Evolutionary conservation across 2,888 invertebrate species (phyloP), one percentile per base, ranked within the genome.

Genomic region (Idaea aversata): DNA sequence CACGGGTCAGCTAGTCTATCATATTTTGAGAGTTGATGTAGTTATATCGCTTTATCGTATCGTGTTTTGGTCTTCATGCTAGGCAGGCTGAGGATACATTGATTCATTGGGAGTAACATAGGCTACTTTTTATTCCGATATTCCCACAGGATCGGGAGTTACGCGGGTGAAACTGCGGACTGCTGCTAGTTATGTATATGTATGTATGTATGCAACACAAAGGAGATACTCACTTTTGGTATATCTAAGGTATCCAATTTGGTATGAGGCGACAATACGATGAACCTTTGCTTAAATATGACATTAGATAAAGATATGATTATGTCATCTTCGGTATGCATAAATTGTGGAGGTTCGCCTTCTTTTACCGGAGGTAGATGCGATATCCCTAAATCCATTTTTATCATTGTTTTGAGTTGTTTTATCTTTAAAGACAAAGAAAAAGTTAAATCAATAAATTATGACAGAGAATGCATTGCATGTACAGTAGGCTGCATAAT

Each of bases 231-330:
- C 73, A 87, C 90, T 80, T 83, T 82, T 5, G 76, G 65, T 67
- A 88, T 78, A 69, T 87, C 77, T 35, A 89, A 72, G 3, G 83
- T 83, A 6, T 81, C 80, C 61, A 85, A 64, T 66, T 80, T 83
- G 6, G 82, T 80, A 3, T 77, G 67, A 7, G 71, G 34, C 10
- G 78, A 72, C 4, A 81, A 64, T 3, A 73, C 73, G 70, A 88
- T 78, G 60, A 73, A 77, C 34, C 72, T 71, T 58, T 79, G 74
- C 13, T 72, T 74, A 67, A 82, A 88, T 7, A 90, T 70, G 5
- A 85, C 83, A 63, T 83, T 69, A n/a, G 82, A 76, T 47, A 88
- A 76, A 5, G 86, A 84, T 35, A 70, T 60, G 7, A 88, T 70
- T 3, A 88, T 72, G 62, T 81, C 72, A 35, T 68, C 76, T 15